These are phyloP conservation scores for Beris chalybata DNA, from an alignment of 2,888 invertebrate genomes.

Conservation along the genomic window DNA sequence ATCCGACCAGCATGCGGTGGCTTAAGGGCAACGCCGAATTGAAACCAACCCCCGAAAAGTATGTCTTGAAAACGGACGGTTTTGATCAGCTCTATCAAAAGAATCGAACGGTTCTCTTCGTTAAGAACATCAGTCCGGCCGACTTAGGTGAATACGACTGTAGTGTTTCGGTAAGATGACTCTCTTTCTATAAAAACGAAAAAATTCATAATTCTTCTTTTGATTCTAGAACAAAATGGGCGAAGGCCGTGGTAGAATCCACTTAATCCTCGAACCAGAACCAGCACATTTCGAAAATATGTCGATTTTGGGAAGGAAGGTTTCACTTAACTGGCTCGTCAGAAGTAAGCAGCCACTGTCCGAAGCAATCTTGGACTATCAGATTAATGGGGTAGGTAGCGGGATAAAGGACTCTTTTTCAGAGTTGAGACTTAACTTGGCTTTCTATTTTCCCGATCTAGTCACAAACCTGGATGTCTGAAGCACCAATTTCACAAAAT, in stretches of 20 bases:
- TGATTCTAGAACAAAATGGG: conserved; percentile 48
- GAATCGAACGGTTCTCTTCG: conserved; percentile 63
- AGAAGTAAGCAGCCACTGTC: conserved; percentile 51
- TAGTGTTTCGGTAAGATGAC: conserved; percentile 55
- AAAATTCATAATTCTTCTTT: neutral
- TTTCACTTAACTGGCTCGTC: conserved; percentile 51
- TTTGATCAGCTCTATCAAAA: conserved; percentile 49
- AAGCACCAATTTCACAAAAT: conserved; percentile 48
- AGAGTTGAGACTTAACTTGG: neutral
- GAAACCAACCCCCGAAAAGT: conserved; percentile 41
- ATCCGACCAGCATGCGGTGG: conserved; percentile 23
- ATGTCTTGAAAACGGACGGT: conserved; percentile 56
- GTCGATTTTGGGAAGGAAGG: conserved; percentile 46
- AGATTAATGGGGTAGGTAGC: conserved; percentile 48
- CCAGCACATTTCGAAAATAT: conserved; percentile 50
- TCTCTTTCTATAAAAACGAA: conserved; percentile 52
- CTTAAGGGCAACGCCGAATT: no score
- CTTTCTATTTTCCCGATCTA: conserved; percentile 34
- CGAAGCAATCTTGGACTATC: conserved; percentile 52
- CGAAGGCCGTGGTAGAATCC: conserved; percentile 45
- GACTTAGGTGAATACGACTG: conserved; percentile 81
- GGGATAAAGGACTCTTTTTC: neutral
- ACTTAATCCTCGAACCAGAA: conserved; percentile 50
- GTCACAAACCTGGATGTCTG: conserved; percentile 50
- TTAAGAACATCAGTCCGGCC: conserved; percentile 64